Base-by-base conservation (phyloP, 2,888 invertebrate genomes). In the Girardia tigrina region DNA sequence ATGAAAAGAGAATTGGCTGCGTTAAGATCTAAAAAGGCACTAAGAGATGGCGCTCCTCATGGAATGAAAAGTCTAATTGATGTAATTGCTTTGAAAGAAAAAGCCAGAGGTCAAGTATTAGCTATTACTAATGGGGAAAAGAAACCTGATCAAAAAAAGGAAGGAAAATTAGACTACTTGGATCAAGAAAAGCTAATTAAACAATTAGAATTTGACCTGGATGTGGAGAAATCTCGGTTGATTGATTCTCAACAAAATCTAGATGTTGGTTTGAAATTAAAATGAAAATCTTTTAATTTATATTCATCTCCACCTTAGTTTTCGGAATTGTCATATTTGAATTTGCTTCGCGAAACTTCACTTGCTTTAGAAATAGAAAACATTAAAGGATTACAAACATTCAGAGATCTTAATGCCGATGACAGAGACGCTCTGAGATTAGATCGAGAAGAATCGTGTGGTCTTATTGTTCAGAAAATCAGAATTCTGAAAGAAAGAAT, bases 1-100 rank as follows among this genome's bases (percentile, higher is more conserved):
- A 56, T 56, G 56, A 83, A 84, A 80, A 84, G 83, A 78, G 83
- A 84, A 78, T 78, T 84, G 75, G 82, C 83, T 2, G 83, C 83
- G 78, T 80, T 84, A 79, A 78, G 82, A 75, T 82, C 81, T 70
- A 81, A 80, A 76, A 82, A 83, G 73, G 78, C 78, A 1, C 29
- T 79, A 26, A 69, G 76, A 12, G 78, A 78, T n/a, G 23, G 56
- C 23, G 56, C 56, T 56, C 56, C 56, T 8, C 56, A 56, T 20
- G 56, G 56, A 56, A 56, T 56, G 56, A 56, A 56, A 6, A 56
- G 56, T 16, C 56, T 56, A 23, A 20, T 23, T 12, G 56, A 56
- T 4, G 23, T 56, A 2, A 8, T 56, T 8, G n/a, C 56, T 12
- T 20, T 12, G 4, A 56, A 56, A 56, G 56, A 56, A 12, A 56